Evolutionary conservation across 2,113 vertebrate species (phyloP), one percentile per base, ranked within the genome.

Genomic region (Capreolus pygargus): DNA sequence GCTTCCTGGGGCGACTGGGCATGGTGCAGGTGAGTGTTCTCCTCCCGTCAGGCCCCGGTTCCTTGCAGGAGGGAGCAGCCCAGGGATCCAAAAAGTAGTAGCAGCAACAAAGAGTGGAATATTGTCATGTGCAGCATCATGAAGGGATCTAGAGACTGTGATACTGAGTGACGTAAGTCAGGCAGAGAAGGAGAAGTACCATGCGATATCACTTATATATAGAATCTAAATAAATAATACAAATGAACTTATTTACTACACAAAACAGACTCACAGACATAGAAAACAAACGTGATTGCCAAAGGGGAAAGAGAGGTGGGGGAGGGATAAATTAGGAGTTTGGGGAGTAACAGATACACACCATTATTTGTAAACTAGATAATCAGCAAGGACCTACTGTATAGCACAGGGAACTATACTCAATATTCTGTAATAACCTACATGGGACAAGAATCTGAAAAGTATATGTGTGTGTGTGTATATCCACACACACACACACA

Each of bases 1-100:
- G 45, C 74, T 99, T 99, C 96, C 97, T 99, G 13, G 92, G 95
- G 55, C 99, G 99, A 94, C 96, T 99, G 70, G 70, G 97, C 30
- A 33, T 97, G 91, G 98, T 99, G 17, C 94, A 99, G 98, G 99
- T 99, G 95, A 99, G 99, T 78, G 27, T 81, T 27, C 54, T 17
- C 6, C 0, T n/a, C 88, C 25, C 6, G 0, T 7, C 14, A 17
- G 70, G 45, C 52, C 74, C 50, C 0, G 1, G 27, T 4, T 67
- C 50, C 7, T 6, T 1, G 1, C 0, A 10, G 52, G 27, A 84
- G 14, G 17, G 84, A 94, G 15, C 16, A 3, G 5, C 64, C 30
- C 12, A 52, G 19, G 43, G 10, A 33, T 36, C 30, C 43, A 86
- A 17, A 21, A 33, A 8, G 33, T n/a, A 81, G 28, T 47, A 81